phyloP scores from a whole-genome alignment of 2,797 vertebrate species.

The Fistularia tabacaria region DNA sequence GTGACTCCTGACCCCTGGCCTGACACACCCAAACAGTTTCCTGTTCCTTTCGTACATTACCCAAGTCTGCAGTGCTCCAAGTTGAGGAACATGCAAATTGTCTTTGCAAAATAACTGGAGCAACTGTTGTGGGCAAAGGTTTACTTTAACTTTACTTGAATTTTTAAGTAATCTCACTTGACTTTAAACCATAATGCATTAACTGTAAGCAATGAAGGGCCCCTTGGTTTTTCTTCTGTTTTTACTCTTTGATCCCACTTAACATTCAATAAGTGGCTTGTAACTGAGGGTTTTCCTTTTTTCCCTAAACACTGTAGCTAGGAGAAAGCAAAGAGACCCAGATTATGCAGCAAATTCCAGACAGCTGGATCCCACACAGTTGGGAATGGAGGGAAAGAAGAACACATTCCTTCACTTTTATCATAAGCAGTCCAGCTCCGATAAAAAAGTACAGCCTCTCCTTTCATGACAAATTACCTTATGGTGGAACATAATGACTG shows the following conservation, averaged over 20 bases:
- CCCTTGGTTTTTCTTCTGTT: slow-evolving; percentile 1
- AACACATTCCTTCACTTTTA: slow-evolving; percentile 63
- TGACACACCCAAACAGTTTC: slow-evolving; percentile 68
- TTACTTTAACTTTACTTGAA: neutral
- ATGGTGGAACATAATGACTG: slow-evolving; percentile 12
- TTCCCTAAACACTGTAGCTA: slow-evolving; percentile 20
- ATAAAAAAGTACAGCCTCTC: slow-evolving; percentile 35
- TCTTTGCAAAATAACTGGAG: slow-evolving; percentile 2
- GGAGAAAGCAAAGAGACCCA: slow-evolving; percentile 26
- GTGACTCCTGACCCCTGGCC: slow-evolving; percentile 70
- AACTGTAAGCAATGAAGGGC: neutral
- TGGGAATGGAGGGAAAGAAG: slow-evolving; percentile 36
- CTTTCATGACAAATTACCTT: slow-evolving; percentile 12
- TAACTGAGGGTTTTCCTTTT: slow-evolving; percentile 26
- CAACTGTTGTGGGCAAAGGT: neutral
- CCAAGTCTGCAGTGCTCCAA: slow-evolving; percentile 17
- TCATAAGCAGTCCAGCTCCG: slow-evolving; percentile 53
- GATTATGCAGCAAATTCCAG: slow-evolving; percentile 42
- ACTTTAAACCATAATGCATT: neutral
- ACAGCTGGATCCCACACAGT: slow-evolving; percentile 48
- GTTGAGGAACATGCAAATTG: slow-evolving; percentile 24
- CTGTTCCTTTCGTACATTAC: slow-evolving; percentile 44
- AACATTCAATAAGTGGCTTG: slow-evolving; percentile 15
- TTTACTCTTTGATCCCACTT: slow-evolving; percentile 10
- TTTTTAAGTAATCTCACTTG: neutral